phyloP scores from a whole-genome alignment of 2,797 vertebrate species.

The Molossus molossus region DNA sequence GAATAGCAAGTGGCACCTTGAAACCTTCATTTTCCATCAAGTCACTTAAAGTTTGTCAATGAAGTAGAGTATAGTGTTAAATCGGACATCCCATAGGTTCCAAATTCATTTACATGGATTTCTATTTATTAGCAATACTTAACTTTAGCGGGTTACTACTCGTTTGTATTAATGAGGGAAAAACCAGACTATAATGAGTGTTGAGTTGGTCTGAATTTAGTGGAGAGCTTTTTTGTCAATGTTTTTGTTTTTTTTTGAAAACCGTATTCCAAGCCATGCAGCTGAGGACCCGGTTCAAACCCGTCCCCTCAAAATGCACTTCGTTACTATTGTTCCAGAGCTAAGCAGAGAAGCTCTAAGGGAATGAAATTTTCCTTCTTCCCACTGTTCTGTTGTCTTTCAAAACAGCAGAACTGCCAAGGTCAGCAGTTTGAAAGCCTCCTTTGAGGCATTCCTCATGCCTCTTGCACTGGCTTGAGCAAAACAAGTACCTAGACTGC shows the following conservation, averaged over 20 bases:
- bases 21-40: not conserved
- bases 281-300: conserved; percentile 44
- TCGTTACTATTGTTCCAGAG: conserved; percentile 53
- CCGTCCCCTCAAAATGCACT: conserved; percentile 22
- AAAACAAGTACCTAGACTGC: conserved; percentile 64
- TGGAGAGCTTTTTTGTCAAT: not conserved
- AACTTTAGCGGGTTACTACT: not conserved
- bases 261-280: conserved; percentile 48
- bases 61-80: not conserved
- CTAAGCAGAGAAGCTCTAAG: conserved; percentile 52
- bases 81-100: conserved; percentile 8
- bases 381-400: conserved; percentile 81
- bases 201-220: not conserved
- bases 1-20: not conserved
- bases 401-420: conserved; percentile 82
- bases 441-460: conserved; percentile 75
- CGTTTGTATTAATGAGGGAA: not conserved
- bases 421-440: conserved; percentile 66
- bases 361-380: conserved; percentile 73
- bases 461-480: conserved; percentile 48
- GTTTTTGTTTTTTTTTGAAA: conserved; percentile 46
- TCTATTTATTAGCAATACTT: not conserved
- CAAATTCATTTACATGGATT: not conserved
- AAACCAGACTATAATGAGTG: not conserved
- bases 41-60: not conserved